Base-by-base conservation (phyloP, 2,113 vertebrate genomes). In the Typhlomys cinereus region DNA sequence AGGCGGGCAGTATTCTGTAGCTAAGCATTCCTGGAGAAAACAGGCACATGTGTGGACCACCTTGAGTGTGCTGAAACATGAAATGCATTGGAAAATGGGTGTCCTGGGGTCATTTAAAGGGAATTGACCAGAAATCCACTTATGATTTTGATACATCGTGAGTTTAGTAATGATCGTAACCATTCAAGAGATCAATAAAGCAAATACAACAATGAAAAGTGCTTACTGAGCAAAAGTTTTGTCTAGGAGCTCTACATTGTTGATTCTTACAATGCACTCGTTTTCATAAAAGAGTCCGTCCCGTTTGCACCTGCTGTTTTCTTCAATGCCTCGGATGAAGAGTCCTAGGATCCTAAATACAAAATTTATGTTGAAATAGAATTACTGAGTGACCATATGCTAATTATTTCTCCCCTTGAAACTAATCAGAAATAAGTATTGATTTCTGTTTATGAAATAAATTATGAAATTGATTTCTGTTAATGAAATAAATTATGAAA, bases 201-300 rank as follows among this genome's bases (percentile, higher is more conserved):
- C 52, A 85, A 81, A 39, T 78, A 83, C 95, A 95, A 57, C 44
- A 93, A 78, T 64, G 52, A 73, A 85, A 81, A 87, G 88, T 82
- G 98, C 99, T 99, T 97, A 99, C 99, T 99, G 99, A 97, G 98
- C 98, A 96, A 99, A 99, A 1, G 99, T 98, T 98, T 99, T 99
- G 98, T 99, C 99, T 96, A 98, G 97, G 80, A 99, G 99, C 93
- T 99, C 98, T 25, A 98, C 98, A 17, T 97, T 98, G 97, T 99
- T 99, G 97, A 99, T 99, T 98, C 97, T 99, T 78, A 99, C 98
- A 81, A 99, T 99, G 96, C 99, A 99, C 92, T 99, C 99, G 8
- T 99, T 99, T 94, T 99, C 99, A 48, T 98, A 97, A 95, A 99
- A 99, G 71, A 99, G 97, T 25, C 98, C 98, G 88, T 99, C 99